Conservation (phyloP, 2,797 vertebrate species). For the Anguilla megastoma region DNA sequence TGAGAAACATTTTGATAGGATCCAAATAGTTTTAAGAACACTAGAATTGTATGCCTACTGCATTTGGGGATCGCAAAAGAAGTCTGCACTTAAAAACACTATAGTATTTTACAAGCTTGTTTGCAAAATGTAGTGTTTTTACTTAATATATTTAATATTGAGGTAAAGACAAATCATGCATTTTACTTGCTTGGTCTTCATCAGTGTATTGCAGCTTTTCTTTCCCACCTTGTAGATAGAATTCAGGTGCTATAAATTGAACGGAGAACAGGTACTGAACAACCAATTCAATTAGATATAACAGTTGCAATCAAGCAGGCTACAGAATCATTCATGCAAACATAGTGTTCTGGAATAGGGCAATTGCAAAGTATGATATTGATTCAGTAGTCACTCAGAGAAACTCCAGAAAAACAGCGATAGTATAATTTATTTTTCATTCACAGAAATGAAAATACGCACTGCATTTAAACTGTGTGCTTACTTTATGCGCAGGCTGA, state of each 20-base stretch:
- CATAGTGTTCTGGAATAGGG: not conserved
- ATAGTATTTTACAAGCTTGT: not conserved
- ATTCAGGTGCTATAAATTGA: not conserved
- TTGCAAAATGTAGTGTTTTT: no score
- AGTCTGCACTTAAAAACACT: not conserved
- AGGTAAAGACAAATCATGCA: not conserved
- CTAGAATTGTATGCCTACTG: not conserved
- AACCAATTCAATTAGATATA: not conserved
- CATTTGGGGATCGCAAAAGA: not conserved
- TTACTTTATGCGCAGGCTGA: not conserved
- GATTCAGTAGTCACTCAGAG: not conserved
- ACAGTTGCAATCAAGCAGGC: not conserved
- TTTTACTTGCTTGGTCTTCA: not conserved
- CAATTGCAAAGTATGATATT: not conserved
- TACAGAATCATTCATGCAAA: not conserved
- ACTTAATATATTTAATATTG: no score
- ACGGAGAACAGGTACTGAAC: not conserved
- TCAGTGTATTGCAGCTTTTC: not conserved
- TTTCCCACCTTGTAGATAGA: not conserved
- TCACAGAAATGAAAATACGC: not conserved
- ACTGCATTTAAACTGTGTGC: not conserved
- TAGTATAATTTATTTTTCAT: not conserved
- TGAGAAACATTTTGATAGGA: not conserved
- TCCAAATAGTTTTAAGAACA: not conserved
- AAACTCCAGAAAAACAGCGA: not conserved